Base-by-base conservation (phyloP, 2,888 invertebrate species). In the Idaea aversata region DNA sequence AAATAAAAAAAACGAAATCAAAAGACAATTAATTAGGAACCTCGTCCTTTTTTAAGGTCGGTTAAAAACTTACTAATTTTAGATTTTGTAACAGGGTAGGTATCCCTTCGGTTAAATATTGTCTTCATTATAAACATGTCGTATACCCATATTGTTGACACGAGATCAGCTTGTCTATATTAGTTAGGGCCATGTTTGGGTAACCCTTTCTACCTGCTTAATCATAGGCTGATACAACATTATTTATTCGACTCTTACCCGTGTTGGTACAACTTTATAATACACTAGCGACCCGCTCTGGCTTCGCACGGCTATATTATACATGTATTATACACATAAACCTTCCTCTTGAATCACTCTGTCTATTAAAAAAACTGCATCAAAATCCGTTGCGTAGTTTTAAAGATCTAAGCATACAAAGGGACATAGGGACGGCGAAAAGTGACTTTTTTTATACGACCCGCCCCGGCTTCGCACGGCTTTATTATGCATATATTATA, bases 221-320 rank as follows among this genome's bases (percentile, higher is more conserved):
- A 63, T 70, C 72, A 73, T 69, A 66, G 67, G 61, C 61, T 73
- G 70, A 71, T 72, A 73, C 68, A 67, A 6, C 47, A 13, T 47
- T 47, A 47, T 47, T 47, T 47, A 47, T 47, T 47, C 7, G 47
- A 47, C 13, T 47, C 13, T 47, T 13, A 5, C 10, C 7, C 13
- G 47, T 47, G 47, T 47, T 47, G 47, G 47, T 47, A 47, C 13
- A 7, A 47, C 47, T 47, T 47, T 13, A 47, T 47, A 10, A 47
- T 47, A 47, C 10, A 47, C 0, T 38, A 38, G 10, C 10, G 38
- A 38, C 38, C 4, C 10, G 10, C 10, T 38, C n/a, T n/a, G n/a
- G n/a, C n/a, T n/a, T n/a, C n/a, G n/a, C n/a, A n/a, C n/a, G n/a
- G n/a, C n/a, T n/a, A n/a, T n/a, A n/a, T n/a, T n/a, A n/a, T n/a